Evolutionary conservation across 2,888 invertebrate species (phyloP).

Genomic region (Cryptophagus acutangulus): DNA sequence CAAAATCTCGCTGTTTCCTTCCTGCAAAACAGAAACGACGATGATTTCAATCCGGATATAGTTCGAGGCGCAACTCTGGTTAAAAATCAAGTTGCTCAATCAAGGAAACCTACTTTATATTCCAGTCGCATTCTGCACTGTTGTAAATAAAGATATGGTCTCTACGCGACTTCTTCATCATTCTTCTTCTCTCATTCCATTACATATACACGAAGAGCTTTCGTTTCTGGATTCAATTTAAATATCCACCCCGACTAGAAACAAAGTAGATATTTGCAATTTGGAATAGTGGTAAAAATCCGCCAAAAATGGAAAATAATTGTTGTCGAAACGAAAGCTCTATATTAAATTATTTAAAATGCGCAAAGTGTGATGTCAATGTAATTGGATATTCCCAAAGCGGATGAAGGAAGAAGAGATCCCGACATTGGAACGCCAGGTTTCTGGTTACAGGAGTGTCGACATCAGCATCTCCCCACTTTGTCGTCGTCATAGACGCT

Average conservation of each 20-base stretch:
- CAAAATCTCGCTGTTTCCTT: conserved; percentile 38
- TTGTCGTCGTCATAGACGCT: conserved; percentile 23
- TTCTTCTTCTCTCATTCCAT: too few relatives aligned
- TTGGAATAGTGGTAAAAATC: neutral
- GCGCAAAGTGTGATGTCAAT: conserved; percentile 33
- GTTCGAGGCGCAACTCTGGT: conserved; percentile 42
- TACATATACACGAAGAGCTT: too few relatives aligned
- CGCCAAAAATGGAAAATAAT: neutral
- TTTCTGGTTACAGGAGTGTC: conserved; percentile 41
- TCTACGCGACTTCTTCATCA: conserved; percentile 36
- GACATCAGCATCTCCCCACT: conserved; percentile 25
- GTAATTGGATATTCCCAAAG: conserved; percentile 44
- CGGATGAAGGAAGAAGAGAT: conserved; percentile 35
- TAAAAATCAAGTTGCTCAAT: conserved; percentile 51
- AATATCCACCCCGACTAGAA: too few relatives aligned
- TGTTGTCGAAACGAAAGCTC: conserved; percentile 19
- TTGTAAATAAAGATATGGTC: conserved; percentile 51
- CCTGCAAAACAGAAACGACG: too few relatives aligned
- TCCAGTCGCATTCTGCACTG: conserved; percentile 41
- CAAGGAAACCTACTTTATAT: conserved; percentile 47
- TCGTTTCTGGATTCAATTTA: too few relatives aligned
- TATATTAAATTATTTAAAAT: conserved; percentile 38
- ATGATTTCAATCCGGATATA: conserved; percentile 44
- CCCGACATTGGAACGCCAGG: conserved; percentile 40
- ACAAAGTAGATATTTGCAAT: conserved; percentile 9